phyloP scores from a whole-genome alignment of 2,113 vertebrate species.

The Uropsilus gracilis region DNA sequence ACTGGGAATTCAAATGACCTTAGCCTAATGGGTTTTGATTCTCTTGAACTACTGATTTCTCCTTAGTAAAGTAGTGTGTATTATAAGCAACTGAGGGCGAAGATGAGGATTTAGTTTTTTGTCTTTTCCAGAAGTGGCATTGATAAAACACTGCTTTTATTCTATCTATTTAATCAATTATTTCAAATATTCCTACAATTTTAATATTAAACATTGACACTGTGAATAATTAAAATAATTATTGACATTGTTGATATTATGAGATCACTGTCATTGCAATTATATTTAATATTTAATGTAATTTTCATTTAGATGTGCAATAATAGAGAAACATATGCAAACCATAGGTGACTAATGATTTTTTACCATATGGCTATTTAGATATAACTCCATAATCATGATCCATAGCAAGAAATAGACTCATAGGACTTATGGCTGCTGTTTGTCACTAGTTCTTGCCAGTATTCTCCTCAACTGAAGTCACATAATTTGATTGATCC shows the following conservation, averaged over 20 bases:
- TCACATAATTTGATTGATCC: neutral
- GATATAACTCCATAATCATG: neutral
- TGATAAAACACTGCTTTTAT: neutral
- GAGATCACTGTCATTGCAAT: neutral
- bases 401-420: neutral
- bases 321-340: neutral
- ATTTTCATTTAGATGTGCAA: neutral
- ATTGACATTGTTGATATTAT: too few species aligned
- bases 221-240: neutral
- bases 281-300: neutral
- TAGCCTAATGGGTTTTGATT: neutral
- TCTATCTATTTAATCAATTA: neutral
- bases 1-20: neutral
- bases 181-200: neutral
- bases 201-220: neutral
- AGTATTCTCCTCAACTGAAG: neutral
- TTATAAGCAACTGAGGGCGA: neutral
- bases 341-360: too few species aligned
- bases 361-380: neutral
- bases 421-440: neutral
- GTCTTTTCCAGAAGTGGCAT: neutral
- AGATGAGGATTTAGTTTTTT: neutral
- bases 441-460: neutral
- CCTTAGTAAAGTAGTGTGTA: neutral
- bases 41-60: neutral